Base-by-base conservation (phyloP, 2,888 invertebrate species). In the Drosophila anomelani region DNA sequence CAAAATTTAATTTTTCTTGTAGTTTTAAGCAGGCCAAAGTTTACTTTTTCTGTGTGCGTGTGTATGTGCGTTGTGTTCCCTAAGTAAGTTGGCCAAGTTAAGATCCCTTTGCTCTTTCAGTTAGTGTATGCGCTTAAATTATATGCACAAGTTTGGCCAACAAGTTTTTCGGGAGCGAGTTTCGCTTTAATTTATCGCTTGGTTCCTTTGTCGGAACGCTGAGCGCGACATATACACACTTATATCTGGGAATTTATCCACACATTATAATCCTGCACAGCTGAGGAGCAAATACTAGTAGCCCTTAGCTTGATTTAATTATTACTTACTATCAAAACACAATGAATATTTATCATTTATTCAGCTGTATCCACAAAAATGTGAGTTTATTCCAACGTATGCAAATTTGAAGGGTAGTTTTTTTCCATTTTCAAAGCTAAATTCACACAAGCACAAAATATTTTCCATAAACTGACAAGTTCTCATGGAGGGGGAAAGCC, bases 61-160 rank as follows among this genome's bases (percentile, higher is more conserved):
- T 36, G 39, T 36, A 43, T 54, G 32, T 57, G 46, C 46, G 36
- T 29, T 43, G 38, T 32, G 34, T 36, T 20, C 46, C n/a, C 36
- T 54, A 72, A 80, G 69, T 72, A 75, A 81, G 68, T 78, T 79
- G 69, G 64, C 67, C 79, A 81, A 75, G 55, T 71, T 57, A 41
- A 51, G 49, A 51, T 64, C 46, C 59, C 54, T 68, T 66, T 26
- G 23, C 61, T 29, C 43, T 34, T 29, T 47, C 39, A 26, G 44
- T 13, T 20, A 54, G 49, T 70, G 74, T 72, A 63, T 64, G 56
- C 75, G 62, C 72, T 73, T 73, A 84, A 85, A 80, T 80, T 78
- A 78, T 85, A 87, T 88, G 76, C 76, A 51, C 60, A 83, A 79
- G 46, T 78, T 78, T 70, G 68, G 59, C 68, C 72, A 53, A 58